A percentile compares a stretch with the other conserved stretches of the same genome.
These are phyloP conservation scores for Paramormyrops kingsleyae DNA, from an alignment of 2,113 vertebrate species.

Conservation along the genomic window DNA sequence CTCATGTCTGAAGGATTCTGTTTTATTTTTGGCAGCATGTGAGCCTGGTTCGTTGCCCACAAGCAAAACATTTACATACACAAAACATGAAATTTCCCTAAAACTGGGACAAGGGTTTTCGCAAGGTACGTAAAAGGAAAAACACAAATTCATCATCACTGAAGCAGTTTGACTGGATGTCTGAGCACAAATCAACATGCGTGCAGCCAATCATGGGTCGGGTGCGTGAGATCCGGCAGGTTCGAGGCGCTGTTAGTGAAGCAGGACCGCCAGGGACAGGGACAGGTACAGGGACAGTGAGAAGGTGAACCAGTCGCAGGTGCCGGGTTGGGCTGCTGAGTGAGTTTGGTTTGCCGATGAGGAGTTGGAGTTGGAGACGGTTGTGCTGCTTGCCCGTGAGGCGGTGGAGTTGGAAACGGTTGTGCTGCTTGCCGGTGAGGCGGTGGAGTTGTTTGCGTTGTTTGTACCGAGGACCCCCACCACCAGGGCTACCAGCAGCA, in stretches of 20 bases:
- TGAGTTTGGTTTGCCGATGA: too few species aligned
- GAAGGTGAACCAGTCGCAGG: background rate
- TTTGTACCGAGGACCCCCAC: background rate
- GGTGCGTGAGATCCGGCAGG: background rate
- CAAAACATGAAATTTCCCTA: background rate
- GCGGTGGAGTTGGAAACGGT: too few species aligned
- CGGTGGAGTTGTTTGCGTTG: too few species aligned
- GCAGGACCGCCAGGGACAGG: background rate
- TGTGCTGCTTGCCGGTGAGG: fast-evolving
- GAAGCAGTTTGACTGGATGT: background rate
- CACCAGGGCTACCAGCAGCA: background rate
- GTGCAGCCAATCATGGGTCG: background rate
- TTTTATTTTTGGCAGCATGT: background rate
- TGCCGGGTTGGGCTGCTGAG: background rate
- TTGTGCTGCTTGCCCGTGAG: too few species aligned
- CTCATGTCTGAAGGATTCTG: background rate
- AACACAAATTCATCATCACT: background rate
- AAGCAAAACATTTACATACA: background rate
- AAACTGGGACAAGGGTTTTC: background rate
- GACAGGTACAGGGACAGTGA: background rate
- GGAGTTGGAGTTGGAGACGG: too few species aligned
- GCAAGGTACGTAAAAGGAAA: background rate
- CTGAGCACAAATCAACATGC: background rate
- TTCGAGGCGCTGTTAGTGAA: background rate
- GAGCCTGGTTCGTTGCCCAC: background rate